These are phyloP conservation scores for Lingula anatina DNA, from an alignment of 2,888 invertebrate genomes.

Conservation along the genomic window DNA sequence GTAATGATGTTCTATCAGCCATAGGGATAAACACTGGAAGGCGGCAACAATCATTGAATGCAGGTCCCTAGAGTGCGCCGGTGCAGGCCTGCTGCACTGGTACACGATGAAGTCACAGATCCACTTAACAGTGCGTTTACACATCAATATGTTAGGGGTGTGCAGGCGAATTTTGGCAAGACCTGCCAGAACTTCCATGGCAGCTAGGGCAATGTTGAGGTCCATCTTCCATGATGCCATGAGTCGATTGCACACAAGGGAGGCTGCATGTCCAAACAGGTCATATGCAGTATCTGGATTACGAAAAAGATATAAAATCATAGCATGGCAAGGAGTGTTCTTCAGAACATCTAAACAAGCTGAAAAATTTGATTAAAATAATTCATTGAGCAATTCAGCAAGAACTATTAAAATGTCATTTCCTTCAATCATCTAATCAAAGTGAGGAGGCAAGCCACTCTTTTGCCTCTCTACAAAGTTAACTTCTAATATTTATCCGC, in stretches of 20 bases:
- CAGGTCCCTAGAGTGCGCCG: constrained; percentile 78
- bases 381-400: no score
- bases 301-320: not conserved
- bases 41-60: constrained; percentile 81
- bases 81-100: constrained; percentile 91
- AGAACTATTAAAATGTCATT: no score
- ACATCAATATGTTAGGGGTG: constrained; percentile 42
- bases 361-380: no score
- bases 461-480: no score
- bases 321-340: no score
- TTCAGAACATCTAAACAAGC: no score
- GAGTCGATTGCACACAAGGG: constrained; percentile 87
- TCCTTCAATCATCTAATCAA: no score
- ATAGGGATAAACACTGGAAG: constrained; percentile 62
- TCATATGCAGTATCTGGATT: constrained; percentile 75
- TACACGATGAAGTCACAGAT: constrained; percentile 96
- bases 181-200: constrained; percentile 84
- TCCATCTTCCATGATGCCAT: constrained; percentile 96
- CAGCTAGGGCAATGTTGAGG: constrained; percentile 87
- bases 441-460: no score
- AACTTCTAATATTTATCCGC: not conserved
- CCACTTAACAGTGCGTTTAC: constrained; percentile 72
- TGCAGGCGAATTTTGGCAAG: constrained; percentile 63
- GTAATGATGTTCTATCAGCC: constrained; percentile 87
- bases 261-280: constrained; percentile 85